Percentiles rank a stretch among this genome's conserved stretches.
phyloP scores from a whole-genome alignment of 2,113 vertebrate species.

The Pachyramphus minor region DNA sequence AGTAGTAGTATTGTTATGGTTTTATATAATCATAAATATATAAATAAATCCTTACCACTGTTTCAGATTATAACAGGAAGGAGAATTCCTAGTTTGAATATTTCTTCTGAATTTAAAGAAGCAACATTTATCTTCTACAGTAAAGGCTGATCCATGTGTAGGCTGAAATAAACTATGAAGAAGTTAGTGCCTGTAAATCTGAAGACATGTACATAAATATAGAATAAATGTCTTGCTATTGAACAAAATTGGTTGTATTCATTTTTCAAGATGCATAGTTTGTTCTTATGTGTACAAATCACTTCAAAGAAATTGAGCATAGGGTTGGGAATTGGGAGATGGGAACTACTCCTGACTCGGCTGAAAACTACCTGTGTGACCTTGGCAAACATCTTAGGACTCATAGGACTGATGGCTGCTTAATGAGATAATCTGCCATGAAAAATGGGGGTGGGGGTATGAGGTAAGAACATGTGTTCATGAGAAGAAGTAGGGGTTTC shows the following conservation, averaged over 20 bases:
- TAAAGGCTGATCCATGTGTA: not conserved
- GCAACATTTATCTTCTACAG: not conserved
- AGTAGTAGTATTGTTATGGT: too few relatives aligned
- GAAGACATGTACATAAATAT: not conserved
- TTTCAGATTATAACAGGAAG: not conserved
- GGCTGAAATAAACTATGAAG: not conserved
- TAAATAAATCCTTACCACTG: not conserved
- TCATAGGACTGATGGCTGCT: not conserved
- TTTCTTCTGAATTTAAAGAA: not conserved
- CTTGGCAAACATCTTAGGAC: constrained; percentile 21
- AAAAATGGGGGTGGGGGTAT: not conserved
- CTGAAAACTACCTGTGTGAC: constrained; percentile 43
- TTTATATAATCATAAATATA: too few relatives aligned
- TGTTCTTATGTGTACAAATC: not conserved
- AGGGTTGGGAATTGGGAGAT: constrained; percentile 28
- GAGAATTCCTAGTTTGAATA: not conserved
- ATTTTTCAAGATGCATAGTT: not conserved
- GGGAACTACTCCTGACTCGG: not conserved
- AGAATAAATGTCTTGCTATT: not conserved
- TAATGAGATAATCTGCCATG: constrained; percentile 6
- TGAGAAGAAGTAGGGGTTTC: not conserved
- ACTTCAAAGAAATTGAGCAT: not conserved
- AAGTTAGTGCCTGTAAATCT: not conserved
- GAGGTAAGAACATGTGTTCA: not conserved
- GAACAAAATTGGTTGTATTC: not conserved